phyloP scores from a whole-genome alignment of 2,888 invertebrate genomes.

The Nesidiocoris tenuis region DNA sequence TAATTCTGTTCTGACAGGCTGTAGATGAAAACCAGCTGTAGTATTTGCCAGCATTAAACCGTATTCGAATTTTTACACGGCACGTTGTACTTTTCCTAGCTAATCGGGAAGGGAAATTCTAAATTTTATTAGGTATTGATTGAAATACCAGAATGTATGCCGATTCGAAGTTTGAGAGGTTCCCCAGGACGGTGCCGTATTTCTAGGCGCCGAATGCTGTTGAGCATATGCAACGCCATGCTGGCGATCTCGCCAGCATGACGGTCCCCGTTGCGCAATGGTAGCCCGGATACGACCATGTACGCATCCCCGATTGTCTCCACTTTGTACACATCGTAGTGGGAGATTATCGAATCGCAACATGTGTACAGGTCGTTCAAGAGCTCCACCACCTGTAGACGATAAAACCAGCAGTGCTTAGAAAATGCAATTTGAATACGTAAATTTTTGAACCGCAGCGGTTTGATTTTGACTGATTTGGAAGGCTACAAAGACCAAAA shows the following conservation, averaged over 20 bases:
- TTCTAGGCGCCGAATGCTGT: constrained; percentile 68
- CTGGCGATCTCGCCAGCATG: constrained; percentile 81
- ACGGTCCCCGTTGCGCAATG: constrained; percentile 68
- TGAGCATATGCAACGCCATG: constrained; percentile 71
- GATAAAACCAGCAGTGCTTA: no score
- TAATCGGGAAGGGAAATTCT: no score
- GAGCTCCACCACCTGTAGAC: constrained; percentile 72
- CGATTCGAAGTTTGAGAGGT: constrained; percentile 69
- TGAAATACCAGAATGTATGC: constrained; percentile 64
- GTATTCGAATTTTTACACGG: no score
- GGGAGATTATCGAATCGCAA: constrained; percentile 83
- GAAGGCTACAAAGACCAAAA: no score
- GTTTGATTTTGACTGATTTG: no score
- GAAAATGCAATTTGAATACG: no score
- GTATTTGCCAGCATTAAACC: no score
- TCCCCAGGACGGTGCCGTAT: constrained; percentile 69
- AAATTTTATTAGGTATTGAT: no score
- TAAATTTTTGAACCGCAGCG: no score
- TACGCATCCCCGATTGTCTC: constrained; percentile 83
- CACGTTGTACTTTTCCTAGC: no score
- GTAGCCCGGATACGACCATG: constrained; percentile 75
- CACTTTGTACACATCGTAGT: constrained; percentile 86
- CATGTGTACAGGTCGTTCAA: constrained; percentile 85
- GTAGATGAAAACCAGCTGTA: no score
- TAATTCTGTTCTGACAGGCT: no score